Percentiles rank a stretch among this genome's conserved stretches.
Evolutionary conservation across 2,113 vertebrate species (phyloP).

Genomic region (Trematocara stigmaticum): DNA sequence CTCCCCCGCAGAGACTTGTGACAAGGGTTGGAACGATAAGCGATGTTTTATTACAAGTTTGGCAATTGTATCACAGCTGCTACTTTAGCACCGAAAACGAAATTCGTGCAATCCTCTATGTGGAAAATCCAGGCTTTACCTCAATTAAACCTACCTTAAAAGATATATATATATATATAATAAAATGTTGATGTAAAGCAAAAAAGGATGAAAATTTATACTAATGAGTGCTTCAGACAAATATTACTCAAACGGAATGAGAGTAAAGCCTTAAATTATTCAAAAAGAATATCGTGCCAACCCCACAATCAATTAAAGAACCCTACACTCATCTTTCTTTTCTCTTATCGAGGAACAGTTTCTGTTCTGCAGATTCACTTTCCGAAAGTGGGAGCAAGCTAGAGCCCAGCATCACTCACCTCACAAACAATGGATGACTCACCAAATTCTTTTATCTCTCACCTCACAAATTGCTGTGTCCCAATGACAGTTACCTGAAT

Average conservation of each 20-base stretch:
- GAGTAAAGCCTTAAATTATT: background rate
- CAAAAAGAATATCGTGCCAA: conserved; percentile 48
- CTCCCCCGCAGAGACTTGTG: background rate
- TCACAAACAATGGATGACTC: conserved; percentile 20
- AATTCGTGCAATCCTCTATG: background rate
- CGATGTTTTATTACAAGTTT: background rate
- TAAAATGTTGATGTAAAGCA: background rate
- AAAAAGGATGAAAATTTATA: background rate
- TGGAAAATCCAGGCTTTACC: background rate
- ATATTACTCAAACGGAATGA: background rate
- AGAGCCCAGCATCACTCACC: conserved; percentile 3
- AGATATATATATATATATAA: background rate
- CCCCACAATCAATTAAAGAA: conserved; percentile 1
- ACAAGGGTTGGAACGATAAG: conserved; percentile 63
- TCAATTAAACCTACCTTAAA: background rate
- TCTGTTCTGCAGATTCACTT: conserved; percentile 1
- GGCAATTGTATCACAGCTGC: background rate
- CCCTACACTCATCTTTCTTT: background rate
- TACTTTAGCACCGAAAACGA: background rate
- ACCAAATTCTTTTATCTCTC: background rate
- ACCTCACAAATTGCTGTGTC: conserved; percentile 43
- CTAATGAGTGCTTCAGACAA: background rate
- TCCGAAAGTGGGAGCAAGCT: background rate
- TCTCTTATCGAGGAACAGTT: background rate
- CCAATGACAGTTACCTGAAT: conserved; percentile 37